Evolutionary conservation across 2,797 vertebrate genomes (phyloP).

Genomic region (Anguilla megastoma): DNA sequence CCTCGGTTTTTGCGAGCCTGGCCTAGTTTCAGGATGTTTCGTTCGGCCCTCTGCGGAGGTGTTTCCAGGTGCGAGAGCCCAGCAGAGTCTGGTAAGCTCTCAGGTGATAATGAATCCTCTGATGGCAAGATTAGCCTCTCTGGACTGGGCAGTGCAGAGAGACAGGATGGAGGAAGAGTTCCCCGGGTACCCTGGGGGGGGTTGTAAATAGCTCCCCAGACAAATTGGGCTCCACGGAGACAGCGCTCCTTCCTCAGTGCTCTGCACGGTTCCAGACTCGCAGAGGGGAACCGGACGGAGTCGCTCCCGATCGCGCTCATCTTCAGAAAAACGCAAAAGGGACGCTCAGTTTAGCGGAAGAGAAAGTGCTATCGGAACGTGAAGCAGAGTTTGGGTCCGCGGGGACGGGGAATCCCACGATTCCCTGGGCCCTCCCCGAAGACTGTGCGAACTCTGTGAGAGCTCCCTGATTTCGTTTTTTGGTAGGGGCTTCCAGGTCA

Average conservation of each 20-base stretch:
- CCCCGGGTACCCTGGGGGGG: neutral
- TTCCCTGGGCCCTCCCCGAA: neutral
- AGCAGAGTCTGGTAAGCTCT: neutral
- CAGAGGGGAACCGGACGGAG: neutral
- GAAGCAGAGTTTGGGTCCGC: neutral
- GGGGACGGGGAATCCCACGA: neutral
- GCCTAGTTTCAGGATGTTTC: neutral
- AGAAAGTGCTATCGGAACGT: neutral
- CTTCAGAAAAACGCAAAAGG: neutral
- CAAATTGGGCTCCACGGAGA: neutral
- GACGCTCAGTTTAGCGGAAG: neutral
- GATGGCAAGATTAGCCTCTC: constrained; percentile 14
- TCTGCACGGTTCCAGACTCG: neutral
- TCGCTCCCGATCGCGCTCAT: neutral
- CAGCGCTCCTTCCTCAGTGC: neutral
- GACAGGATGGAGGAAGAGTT: neutral
- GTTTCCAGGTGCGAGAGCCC: neutral
- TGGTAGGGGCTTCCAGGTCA: too few relatives aligned
- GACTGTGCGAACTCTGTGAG: neutral
- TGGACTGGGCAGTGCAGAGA: neutral
- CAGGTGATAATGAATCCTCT: neutral
- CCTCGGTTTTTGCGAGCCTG: neutral
- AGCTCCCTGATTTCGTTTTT: too few relatives aligned
- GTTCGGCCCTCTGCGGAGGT: neutral
- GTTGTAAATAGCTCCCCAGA: constrained; percentile 6